phyloP scores from a whole-genome alignment of 2,113 vertebrate genomes.

The Crotalus helleri region DNA sequence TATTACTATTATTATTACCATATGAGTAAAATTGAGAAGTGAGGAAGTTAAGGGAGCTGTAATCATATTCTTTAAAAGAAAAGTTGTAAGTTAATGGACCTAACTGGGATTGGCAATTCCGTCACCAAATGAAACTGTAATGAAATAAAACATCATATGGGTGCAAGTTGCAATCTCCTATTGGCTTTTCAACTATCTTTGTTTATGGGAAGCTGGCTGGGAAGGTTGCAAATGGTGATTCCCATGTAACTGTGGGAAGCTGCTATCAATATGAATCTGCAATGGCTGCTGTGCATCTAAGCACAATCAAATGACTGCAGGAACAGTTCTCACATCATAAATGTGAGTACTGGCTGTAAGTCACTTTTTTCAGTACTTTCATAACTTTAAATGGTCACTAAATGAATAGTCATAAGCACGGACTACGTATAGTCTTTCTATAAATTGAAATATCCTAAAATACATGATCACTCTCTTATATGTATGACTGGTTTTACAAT shows the following conservation, averaged over 20 bases:
- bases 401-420: neutral
- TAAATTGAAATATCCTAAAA: neutral
- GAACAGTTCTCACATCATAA: neutral
- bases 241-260: neutral
- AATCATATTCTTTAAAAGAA: neutral
- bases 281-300: neutral
- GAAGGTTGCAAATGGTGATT: neutral
- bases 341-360: neutral
- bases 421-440: neutral
- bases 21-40: neutral
- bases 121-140: neutral
- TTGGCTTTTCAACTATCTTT: neutral
- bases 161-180: neutral
- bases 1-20: neutral
- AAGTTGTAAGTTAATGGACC: neutral
- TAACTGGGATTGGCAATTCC: neutral
- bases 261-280: neutral
- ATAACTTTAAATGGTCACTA: neutral
- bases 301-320: neutral
- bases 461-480: neutral
- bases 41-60: neutral
- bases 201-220: neutral
- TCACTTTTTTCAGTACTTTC: neutral
- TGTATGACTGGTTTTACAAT: neutral
- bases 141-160: neutral